phyloP scores from a whole-genome alignment of 2,113 vertebrate genomes.

The Sinocyclocheilus grahami region DNA sequence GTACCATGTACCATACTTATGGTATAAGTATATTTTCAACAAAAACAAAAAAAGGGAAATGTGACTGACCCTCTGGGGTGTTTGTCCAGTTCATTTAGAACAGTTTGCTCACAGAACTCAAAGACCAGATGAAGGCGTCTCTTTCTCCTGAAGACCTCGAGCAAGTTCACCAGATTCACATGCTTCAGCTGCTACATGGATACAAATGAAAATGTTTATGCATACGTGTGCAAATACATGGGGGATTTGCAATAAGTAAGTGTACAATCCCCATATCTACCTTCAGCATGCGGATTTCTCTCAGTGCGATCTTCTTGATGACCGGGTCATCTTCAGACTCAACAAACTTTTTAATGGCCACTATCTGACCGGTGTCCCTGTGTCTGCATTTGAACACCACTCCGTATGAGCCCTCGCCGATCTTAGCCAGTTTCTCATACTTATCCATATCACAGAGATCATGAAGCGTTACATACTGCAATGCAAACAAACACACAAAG shows the following conservation, averaged over 20 bases:
- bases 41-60: not conserved
- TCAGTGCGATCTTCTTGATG: slow-evolving; percentile 85
- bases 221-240: not conserved
- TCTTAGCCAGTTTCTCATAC: slow-evolving; percentile 86
- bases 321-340: slow-evolving; percentile 87
- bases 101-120: slow-evolving; percentile 89
- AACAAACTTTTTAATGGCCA: slow-evolving; percentile 88
- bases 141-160: slow-evolving; percentile 88
- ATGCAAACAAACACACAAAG: not conserved
- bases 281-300: slow-evolving; percentile 87
- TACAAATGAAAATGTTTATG: not conserved
- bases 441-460: slow-evolving; percentile 77
- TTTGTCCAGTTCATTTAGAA: slow-evolving; percentile 86
- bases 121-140: slow-evolving; percentile 85
- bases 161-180: slow-evolving; percentile 85
- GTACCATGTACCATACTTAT: no score
- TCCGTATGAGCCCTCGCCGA: slow-evolving; percentile 87
- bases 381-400: slow-evolving; percentile 88
- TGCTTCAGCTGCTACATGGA: slow-evolving; percentile 84
- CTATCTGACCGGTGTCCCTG: slow-evolving; percentile 82
- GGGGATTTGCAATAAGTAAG: not conserved
- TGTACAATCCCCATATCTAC: slow-evolving; percentile 58
- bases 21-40: no score
- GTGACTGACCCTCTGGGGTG: slow-evolving; percentile 81
- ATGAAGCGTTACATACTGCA: slow-evolving; percentile 35